Evolutionary conservation across 2,113 vertebrate species (phyloP).

Genomic region (Tamias sibiricus): DNA sequence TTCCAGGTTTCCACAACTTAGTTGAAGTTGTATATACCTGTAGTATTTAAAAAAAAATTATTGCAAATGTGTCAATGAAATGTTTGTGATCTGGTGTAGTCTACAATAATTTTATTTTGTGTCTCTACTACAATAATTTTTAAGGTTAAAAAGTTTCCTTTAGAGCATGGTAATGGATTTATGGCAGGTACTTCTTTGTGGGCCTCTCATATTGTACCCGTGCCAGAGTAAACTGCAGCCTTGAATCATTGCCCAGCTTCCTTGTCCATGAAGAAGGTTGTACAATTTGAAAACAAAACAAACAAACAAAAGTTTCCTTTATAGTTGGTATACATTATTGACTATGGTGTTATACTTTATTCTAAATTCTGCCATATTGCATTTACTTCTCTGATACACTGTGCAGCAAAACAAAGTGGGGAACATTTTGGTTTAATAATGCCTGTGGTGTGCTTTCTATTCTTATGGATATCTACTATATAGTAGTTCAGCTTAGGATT

Average conservation of each 20-base stretch:
- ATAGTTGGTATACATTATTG: background rate
- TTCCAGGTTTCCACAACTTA: background rate
- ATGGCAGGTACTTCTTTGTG: background rate
- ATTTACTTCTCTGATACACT: background rate
- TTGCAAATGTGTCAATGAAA: constrained; percentile 6
- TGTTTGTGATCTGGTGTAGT: background rate
- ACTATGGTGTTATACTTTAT: background rate
- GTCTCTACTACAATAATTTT: background rate
- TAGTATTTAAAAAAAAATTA: background rate
- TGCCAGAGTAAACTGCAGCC: constrained; percentile 25
- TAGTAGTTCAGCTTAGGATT: background rate
- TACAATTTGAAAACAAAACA: background rate
- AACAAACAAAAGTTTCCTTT: too few species aligned
- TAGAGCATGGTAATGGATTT: constrained; percentile 52
- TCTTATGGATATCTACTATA: background rate
- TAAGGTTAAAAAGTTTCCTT: background rate
- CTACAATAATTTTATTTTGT: background rate
- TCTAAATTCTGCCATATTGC: background rate
- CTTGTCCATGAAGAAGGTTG: background rate
- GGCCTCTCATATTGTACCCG: constrained; percentile 33
- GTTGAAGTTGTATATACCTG: background rate
- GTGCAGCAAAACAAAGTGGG: background rate
- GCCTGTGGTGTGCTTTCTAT: background rate
- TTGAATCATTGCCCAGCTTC: background rate
- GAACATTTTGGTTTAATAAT: background rate